Conservation (phyloP, 2,113 vertebrate genomes). For the Puntigrus tetrazona region DNA sequence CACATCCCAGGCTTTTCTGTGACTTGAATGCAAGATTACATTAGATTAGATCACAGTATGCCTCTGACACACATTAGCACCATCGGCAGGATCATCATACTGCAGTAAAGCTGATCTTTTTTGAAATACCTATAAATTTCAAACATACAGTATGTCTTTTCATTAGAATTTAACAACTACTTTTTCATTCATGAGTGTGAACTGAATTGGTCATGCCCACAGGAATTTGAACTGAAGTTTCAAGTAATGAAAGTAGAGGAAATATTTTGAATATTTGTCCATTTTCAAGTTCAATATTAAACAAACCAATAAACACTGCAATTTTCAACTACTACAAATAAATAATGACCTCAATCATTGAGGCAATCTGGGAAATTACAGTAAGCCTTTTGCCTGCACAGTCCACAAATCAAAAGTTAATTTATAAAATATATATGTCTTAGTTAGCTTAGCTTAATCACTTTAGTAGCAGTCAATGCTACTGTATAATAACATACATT, state of each 20-base stretch:
- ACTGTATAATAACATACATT: neutral
- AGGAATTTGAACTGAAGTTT: neutral
- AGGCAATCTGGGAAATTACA: neutral
- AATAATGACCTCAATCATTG: neutral
- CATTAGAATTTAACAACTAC: neutral
- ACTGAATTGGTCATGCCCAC: neutral
- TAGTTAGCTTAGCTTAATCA: neutral
- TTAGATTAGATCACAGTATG: neutral
- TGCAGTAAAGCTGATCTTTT: neutral
- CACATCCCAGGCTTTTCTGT: neutral
- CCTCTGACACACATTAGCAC: neutral
- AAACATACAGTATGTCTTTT: neutral
- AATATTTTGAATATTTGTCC: neutral
- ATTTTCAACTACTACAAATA: neutral
- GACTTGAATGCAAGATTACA: neutral
- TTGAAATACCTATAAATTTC: neutral
- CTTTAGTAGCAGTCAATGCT: neutral
- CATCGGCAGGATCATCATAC: neutral
- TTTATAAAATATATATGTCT: neutral
- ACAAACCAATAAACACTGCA: neutral
- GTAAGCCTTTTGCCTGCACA: neutral
- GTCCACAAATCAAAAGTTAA: neutral
- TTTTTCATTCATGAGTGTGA: neutral
- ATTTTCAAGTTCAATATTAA: neutral
- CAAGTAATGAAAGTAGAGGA: neutral